Evolutionary conservation across 2,113 vertebrate genomes (phyloP).

Genomic region (Nipponia nippon): DNA sequence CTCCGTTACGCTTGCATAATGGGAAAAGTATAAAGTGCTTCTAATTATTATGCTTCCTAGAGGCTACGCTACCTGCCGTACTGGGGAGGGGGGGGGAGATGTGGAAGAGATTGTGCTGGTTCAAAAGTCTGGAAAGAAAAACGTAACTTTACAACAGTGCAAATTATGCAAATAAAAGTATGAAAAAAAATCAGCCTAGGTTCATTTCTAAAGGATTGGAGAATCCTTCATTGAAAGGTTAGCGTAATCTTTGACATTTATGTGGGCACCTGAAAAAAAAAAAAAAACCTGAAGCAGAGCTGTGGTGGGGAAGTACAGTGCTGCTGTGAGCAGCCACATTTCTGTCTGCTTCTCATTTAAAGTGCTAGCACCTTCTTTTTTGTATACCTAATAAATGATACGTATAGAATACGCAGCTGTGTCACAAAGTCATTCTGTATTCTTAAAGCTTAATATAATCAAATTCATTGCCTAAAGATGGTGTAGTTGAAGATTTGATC

Average conservation of each 20-base stretch:
- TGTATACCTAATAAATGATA: constrained; percentile 4
- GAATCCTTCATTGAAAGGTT: neutral
- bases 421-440: constrained; percentile 58
- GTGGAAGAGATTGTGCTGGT: neutral
- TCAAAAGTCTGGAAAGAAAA: constrained; percentile 14
- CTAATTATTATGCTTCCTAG: neutral
- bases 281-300: neutral
- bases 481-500: constrained; percentile 78
- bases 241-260: neutral
- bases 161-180: neutral
- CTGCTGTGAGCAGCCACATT: constrained; percentile 4
- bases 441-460: constrained; percentile 63
- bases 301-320: neutral
- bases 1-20: neutral
- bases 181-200: neutral
- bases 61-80: neutral
- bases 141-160: constrained; percentile 51
- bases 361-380: constrained; percentile 2
- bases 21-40: neutral
- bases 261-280: neutral
- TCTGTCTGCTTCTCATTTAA: neutral
- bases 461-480: constrained; percentile 72
- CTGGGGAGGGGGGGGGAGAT: too few relatives aligned
- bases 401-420: neutral
- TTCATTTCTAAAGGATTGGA: neutral